Percentiles rank a stretch among this genome's conserved stretches.
Evolutionary conservation across 2,113 vertebrate species (phyloP).

Genomic region (Pampusana beccarii): DNA sequence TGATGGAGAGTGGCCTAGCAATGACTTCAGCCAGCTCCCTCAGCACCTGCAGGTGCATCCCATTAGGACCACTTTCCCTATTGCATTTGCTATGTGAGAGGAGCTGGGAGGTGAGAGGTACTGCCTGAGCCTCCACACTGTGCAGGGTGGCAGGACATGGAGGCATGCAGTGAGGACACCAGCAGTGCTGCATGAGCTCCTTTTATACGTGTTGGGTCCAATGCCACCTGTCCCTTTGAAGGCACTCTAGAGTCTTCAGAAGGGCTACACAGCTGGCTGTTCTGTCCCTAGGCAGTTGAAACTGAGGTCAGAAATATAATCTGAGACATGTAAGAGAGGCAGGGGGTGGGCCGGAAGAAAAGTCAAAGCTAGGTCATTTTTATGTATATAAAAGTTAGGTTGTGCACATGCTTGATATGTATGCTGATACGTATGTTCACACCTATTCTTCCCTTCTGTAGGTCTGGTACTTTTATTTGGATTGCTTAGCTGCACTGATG

Average conservation of each 20-base stretch:
- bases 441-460: neutral
- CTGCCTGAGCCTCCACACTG: neutral
- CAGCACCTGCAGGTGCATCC: no score
- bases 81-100: accelerated
- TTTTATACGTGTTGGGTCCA: accelerated
- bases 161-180: accelerated
- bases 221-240: neutral
- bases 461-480: neutral
- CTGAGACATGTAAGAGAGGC: neutral
- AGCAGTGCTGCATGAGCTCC: accelerated
- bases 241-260: neutral
- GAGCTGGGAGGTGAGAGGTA: neutral
- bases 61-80: neutral
- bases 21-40: no score
- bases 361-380: neutral
- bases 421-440: neutral
- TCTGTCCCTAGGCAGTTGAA: neutral
- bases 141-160: no score
- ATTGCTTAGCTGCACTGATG: neutral
- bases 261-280: neutral
- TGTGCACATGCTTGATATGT: neutral
- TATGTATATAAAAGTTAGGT: neutral
- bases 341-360: neutral
- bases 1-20: no score
- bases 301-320: neutral